Percentiles rank a stretch among this genome's conserved stretches.
phyloP scores from a whole-genome alignment of 1,140 invertebrate genomes.

The Drosophila funebris region DNA sequence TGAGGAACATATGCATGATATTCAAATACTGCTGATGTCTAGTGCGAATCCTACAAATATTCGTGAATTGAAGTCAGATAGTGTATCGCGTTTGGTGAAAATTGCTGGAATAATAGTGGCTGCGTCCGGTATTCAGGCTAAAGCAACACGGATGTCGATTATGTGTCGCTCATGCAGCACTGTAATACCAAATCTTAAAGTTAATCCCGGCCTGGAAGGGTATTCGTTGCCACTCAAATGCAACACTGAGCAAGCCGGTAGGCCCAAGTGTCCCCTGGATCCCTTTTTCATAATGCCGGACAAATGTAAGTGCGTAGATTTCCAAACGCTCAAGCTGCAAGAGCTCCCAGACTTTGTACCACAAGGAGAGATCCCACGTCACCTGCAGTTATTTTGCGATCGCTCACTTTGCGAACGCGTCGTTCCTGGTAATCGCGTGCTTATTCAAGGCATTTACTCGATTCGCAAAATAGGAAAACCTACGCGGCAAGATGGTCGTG shows the following conservation, averaged over 20 bases:
- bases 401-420: slow-evolving; percentile 97
- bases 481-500: slow-evolving; percentile 87
- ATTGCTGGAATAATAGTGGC: slow-evolving; percentile 98
- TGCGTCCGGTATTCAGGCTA: slow-evolving; percentile 96
- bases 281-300: slow-evolving; percentile 99
- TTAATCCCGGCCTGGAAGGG: slow-evolving; percentile 98
- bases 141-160: slow-evolving; percentile 97
- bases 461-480: slow-evolving; percentile 94
- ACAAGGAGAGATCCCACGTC: slow-evolving; percentile 99
- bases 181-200: slow-evolving; percentile 93
- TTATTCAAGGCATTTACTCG: slow-evolving; percentile 97
- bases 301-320: slow-evolving; percentile 97
- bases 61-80: slow-evolving; percentile 95
- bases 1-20: slow-evolving; percentile 95
- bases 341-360: slow-evolving; percentile 98
- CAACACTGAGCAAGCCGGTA: slow-evolving; percentile 94
- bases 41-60: slow-evolving; percentile 92
- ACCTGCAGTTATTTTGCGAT: slow-evolving; percentile 97
- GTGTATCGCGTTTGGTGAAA: slow-evolving; percentile 96
- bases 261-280: slow-evolving; percentile 97
- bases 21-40: slow-evolving; percentile 96
- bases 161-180: slow-evolving; percentile 97
- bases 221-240: slow-evolving; percentile 98
- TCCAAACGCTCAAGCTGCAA: slow-evolving; percentile 94
- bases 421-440: slow-evolving; percentile 97